Conservation (phyloP, 2,888 invertebrate genomes). For the Notodonta dromedarius region DNA sequence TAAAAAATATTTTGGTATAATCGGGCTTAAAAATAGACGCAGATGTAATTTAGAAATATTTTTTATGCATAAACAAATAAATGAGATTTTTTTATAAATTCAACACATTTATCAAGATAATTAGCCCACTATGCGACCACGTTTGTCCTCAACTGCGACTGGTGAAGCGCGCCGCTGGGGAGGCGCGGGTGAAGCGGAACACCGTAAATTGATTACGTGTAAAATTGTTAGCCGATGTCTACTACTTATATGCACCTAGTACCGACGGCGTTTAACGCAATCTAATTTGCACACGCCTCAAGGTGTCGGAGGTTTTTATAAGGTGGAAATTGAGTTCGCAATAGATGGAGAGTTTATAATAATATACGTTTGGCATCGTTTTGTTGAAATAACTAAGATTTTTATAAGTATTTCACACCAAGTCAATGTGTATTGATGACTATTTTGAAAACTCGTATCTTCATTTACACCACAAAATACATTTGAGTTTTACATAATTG, state of each 20-base stretch:
- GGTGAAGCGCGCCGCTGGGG: constrained; percentile 27
- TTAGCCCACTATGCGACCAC: constrained; percentile 32
- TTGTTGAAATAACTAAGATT: no score
- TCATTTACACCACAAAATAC: no score
- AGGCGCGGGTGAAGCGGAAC: constrained; percentile 36
- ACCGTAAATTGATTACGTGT: constrained; percentile 75
- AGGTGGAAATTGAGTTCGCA: constrained; percentile 35
- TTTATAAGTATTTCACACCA: no score
- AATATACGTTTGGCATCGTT: no score
- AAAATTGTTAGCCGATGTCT: constrained; percentile 67
- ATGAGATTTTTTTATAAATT: neutral
- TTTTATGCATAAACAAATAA: neutral
- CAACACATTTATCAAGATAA: neutral
- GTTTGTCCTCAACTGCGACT: constrained; percentile 37
- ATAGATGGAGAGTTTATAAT: neutral
- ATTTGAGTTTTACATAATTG: no score
- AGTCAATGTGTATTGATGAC: no score
- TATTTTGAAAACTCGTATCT: no score
- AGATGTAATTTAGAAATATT: neutral
- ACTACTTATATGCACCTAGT: constrained; percentile 75
- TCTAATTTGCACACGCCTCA: constrained; percentile 64
- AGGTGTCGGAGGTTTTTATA: constrained; percentile 44
- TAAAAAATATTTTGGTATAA: no score
- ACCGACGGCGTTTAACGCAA: constrained; percentile 53
- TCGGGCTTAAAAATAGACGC: no score